These are phyloP conservation scores for Formica selysi DNA, from an alignment of 1,140 invertebrate genomes.

Conservation along the genomic window DNA sequence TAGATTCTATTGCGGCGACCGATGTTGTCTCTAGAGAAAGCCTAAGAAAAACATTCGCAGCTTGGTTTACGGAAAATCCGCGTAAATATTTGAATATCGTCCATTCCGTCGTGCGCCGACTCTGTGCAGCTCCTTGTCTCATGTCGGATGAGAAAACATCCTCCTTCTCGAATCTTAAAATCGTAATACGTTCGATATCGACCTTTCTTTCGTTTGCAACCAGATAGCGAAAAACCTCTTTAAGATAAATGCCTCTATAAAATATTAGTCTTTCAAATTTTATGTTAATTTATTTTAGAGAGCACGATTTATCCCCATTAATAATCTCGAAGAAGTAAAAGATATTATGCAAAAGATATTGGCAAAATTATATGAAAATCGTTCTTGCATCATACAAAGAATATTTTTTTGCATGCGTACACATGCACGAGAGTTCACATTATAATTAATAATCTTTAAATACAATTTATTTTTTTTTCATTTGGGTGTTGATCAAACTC, in stretches of 20 bases:
- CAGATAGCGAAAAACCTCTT: neutral
- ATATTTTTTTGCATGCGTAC: neutral
- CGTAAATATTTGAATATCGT: slow-evolving; percentile 83
- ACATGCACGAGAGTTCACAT: neutral
- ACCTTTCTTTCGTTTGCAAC: slow-evolving; percentile 24
- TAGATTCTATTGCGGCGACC: slow-evolving; percentile 8
- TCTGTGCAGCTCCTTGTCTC: slow-evolving; percentile 77
- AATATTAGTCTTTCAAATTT: slow-evolving; percentile 11
- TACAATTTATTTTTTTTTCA: neutral
- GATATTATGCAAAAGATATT: neutral
- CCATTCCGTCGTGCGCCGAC: slow-evolving; percentile 74
- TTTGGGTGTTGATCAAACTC: neutral
- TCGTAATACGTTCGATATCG: slow-evolving; percentile 79
- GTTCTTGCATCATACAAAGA: neutral
- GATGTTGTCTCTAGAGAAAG: slow-evolving; percentile 50
- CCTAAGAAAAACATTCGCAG: slow-evolving; percentile 45
- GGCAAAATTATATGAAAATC: neutral
- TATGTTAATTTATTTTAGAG: neutral
- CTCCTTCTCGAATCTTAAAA: slow-evolving; percentile 81
- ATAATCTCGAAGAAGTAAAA: neutral
- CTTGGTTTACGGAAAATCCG: slow-evolving; percentile 75
- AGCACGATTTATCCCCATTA: neutral
- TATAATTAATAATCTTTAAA: slow-evolving; percentile 8
- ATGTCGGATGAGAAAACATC: slow-evolving; percentile 75
- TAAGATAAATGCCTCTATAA: neutral